These are phyloP conservation scores for Hydriomena furcata DNA, from an alignment of 2,888 invertebrate genomes.

Conservation along the genomic window DNA sequence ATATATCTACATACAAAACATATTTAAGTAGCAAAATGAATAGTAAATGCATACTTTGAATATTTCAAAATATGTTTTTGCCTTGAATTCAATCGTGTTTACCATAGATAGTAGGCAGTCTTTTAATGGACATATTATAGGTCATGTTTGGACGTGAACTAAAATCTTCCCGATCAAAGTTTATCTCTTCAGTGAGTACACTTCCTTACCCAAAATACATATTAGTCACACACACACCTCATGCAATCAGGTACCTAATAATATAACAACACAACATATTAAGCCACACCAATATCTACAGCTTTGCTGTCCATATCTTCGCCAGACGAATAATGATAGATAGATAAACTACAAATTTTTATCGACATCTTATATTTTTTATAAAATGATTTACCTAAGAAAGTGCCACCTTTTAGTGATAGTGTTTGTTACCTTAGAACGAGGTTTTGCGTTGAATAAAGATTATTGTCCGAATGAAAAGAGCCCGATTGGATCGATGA, in stretches of 20 bases:
- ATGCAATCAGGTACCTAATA: constrained; percentile 1
- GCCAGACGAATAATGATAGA: neutral
- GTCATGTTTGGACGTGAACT: too few species aligned
- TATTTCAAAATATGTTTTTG: too few species aligned
- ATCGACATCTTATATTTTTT: too few species aligned
- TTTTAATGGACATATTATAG: too few species aligned
- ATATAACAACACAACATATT: constrained; percentile 1
- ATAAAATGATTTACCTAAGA: constrained; percentile 22
- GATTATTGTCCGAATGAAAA: constrained; percentile 49
- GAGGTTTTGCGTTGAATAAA: constrained; percentile 16
- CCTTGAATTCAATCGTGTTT: too few species aligned
- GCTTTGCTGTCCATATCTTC: neutral
- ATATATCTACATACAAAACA: too few species aligned
- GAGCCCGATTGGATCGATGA: constrained; percentile 39
- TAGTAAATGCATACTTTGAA: too few species aligned
- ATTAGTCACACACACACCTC: constrained; percentile 12
- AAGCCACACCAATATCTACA: constrained; percentile 3
- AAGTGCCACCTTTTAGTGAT: constrained; percentile 13
- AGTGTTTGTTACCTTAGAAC: constrained; percentile 21
- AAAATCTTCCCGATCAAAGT: neutral
- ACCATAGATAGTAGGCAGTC: too few species aligned
- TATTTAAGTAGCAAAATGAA: too few species aligned
- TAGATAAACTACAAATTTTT: neutral
- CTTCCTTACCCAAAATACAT: constrained; percentile 12
- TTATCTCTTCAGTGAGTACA: neutral